Conservation (phyloP, 2,888 invertebrate species). For the Serrognathus titanus region DNA sequence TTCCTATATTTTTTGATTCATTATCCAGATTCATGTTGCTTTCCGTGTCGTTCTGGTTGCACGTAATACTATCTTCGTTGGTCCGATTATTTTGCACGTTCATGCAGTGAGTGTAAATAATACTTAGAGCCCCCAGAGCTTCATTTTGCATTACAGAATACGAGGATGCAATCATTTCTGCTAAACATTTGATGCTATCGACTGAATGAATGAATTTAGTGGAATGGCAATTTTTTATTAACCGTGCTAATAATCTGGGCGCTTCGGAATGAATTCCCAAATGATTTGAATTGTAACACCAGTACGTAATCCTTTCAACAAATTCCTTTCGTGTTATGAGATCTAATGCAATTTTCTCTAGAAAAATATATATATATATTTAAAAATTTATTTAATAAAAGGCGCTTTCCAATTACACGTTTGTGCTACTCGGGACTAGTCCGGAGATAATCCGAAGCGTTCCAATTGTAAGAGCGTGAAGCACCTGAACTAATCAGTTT, state of each 20-base stretch:
- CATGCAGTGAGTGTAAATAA: conserved; percentile 48
- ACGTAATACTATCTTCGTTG: background rate
- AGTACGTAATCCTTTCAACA: conserved; percentile 65
- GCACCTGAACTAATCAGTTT: too few relatives aligned
- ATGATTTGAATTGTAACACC: conserved; percentile 75
- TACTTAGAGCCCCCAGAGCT: conserved; percentile 69
- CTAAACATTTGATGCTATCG: conserved; percentile 70
- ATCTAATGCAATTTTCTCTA: conserved; percentile 68
- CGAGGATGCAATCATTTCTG: conserved; percentile 78
- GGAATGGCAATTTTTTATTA: conserved; percentile 65
- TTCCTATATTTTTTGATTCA: background rate
- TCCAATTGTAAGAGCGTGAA: too few relatives aligned
- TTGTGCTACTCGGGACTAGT: too few relatives aligned
- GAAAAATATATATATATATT: conserved; percentile 16
- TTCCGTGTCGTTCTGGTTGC: background rate
- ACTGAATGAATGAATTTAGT: conserved; percentile 47
- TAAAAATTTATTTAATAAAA: too few relatives aligned
- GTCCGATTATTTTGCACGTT: conserved; percentile 5
- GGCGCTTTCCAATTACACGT: too few relatives aligned
- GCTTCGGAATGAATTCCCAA: conserved; percentile 84
- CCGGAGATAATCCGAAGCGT: too few relatives aligned
- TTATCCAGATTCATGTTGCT: conserved; percentile 7
- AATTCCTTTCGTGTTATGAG: conserved; percentile 63
- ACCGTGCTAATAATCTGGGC: conserved; percentile 73
- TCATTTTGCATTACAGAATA: conserved; percentile 88